Evolutionary conservation across 92 coral and sea anemone species (phyloP).

Genomic region (Ricordea florida): DNA sequence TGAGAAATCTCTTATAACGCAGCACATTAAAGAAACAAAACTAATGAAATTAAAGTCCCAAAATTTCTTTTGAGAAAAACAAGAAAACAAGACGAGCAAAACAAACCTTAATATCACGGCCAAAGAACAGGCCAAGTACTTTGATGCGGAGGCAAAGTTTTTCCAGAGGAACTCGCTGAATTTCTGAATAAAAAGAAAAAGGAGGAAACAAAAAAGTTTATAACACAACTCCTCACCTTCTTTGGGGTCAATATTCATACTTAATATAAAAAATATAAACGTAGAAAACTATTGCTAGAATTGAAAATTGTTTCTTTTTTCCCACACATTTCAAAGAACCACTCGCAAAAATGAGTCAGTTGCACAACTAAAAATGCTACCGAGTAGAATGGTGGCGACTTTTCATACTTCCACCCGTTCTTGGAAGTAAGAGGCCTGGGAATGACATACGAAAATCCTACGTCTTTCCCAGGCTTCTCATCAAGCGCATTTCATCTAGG

Average conservation of each 20-base stretch:
- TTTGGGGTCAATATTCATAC: neutral
- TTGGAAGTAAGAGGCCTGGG: too few species aligned
- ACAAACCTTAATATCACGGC: constrained; percentile 76
- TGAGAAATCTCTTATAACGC: neutral
- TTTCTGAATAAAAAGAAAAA: constrained; percentile 49
- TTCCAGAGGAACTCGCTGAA: constrained; percentile 87
- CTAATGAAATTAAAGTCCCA: neutral
- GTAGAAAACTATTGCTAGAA: too few species aligned
- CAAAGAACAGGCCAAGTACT: constrained; percentile 79
- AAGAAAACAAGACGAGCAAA: neutral
- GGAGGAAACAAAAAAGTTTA: neutral
- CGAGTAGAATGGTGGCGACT: too few species aligned
- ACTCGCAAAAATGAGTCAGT: too few species aligned
- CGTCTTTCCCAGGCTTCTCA: too few species aligned
- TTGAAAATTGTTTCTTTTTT: too few species aligned
- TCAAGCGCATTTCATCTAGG: too few species aligned
- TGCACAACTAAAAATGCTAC: too few species aligned
- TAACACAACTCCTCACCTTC: neutral
- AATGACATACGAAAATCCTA: too few species aligned
- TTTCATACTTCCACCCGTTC: too few species aligned
- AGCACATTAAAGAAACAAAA: neutral
- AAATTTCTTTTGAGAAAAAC: neutral
- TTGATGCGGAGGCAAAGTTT: constrained; percentile 86
- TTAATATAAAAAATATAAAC: too few species aligned
- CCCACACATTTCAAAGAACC: too few species aligned